Conservation (phyloP, 2,797 vertebrate species). For the Esox lucius region DNA sequence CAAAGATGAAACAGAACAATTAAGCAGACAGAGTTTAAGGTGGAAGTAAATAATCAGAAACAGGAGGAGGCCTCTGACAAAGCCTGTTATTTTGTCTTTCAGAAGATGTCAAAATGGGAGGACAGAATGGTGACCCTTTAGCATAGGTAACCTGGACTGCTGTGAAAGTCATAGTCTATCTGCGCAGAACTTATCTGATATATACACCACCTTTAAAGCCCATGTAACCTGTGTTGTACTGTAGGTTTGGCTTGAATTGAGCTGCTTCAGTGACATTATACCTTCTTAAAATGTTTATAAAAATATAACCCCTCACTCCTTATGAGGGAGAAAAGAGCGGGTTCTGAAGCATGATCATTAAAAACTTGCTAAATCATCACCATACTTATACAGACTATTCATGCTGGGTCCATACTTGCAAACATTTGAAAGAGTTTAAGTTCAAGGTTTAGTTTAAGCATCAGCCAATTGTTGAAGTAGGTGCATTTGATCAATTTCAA, state of each 20-base stretch:
- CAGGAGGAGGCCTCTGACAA: neutral
- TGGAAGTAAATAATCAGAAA: neutral
- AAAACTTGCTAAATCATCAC: neutral
- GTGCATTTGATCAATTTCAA: too few species aligned
- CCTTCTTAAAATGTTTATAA: neutral
- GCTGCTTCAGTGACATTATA: neutral
- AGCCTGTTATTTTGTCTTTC: neutral
- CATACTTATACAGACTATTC: neutral
- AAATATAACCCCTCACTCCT: neutral
- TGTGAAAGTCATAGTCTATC: neutral
- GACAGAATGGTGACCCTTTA: neutral
- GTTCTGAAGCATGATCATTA: neutral
- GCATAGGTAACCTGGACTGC: neutral
- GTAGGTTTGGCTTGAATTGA: neutral
- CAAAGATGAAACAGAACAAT: neutral
- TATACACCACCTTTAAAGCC: neutral
- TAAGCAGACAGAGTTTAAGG: neutral
- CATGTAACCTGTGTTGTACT: neutral
- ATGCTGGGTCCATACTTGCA: neutral
- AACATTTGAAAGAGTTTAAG: too few species aligned
- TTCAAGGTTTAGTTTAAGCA: too few species aligned
- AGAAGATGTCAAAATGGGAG: neutral
- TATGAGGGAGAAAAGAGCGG: neutral
- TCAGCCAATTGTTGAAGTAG: too few species aligned
- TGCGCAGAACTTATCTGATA: neutral